Evolutionary conservation across 2,113 vertebrate species (phyloP).

Genomic region (Pygoscelis adeliae): DNA sequence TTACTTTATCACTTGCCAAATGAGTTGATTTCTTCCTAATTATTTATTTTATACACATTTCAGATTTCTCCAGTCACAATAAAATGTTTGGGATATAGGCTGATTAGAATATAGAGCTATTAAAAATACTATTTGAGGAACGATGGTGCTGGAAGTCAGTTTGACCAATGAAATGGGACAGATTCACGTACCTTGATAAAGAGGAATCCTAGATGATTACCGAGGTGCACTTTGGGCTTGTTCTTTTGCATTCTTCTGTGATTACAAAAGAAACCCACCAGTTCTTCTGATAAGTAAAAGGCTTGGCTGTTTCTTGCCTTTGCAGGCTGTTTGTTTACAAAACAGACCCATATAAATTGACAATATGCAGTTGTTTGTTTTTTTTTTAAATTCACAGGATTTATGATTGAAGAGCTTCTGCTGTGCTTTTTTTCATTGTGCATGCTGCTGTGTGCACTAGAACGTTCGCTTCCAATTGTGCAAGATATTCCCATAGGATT

Average conservation of each 20-base stretch:
- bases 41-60: background rate
- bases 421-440: background rate
- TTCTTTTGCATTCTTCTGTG: slow-evolving; percentile 45
- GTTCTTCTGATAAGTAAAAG: slow-evolving; percentile 30
- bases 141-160: background rate
- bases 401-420: background rate
- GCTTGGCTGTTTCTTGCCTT: background rate
- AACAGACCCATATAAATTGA: background rate
- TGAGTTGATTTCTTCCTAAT: background rate
- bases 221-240: slow-evolving; percentile 40
- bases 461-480: background rate
- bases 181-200: slow-evolving; percentile 58
- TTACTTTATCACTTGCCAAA: background rate
- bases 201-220: slow-evolving; percentile 70
- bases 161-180: slow-evolving; percentile 50
- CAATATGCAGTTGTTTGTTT: background rate
- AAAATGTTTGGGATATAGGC: background rate
- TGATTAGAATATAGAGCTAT: background rate
- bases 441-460: background rate
- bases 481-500: background rate
- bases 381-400: background rate
- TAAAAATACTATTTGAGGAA: background rate
- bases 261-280: slow-evolving; percentile 46
- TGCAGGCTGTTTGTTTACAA: slow-evolving; percentile 4
- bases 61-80: background rate